phyloP scores from a whole-genome alignment of 2,797 vertebrate genomes.

The Tauraco hartlaubi region DNA sequence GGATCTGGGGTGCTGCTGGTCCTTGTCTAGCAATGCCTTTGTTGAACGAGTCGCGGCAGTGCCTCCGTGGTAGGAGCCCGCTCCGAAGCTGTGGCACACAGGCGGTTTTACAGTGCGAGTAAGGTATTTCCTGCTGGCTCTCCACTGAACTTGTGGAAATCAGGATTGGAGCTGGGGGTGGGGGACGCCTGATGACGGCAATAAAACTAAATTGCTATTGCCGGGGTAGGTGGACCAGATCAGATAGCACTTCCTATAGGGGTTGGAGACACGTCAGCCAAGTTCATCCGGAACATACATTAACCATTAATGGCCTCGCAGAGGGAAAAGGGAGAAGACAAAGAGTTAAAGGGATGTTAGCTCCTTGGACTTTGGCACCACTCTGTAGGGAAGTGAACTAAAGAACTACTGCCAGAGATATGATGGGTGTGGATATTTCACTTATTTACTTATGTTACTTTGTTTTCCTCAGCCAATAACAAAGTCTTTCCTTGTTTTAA shows the following conservation, averaged over 20 bases:
- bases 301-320: not conserved
- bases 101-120: not conserved
- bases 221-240: not conserved
- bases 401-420: constrained; percentile 34
- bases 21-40: not conserved
- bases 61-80: not conserved
- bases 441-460: constrained; percentile 42
- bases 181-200: not conserved
- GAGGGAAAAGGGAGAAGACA: not conserved
- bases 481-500: constrained; percentile 20
- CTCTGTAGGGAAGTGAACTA: constrained; percentile 13
- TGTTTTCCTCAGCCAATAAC: constrained; percentile 12
- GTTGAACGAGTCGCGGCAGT: rapidly evolving
- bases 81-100: not conserved
- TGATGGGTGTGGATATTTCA: constrained; percentile 33
- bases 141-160: not conserved
- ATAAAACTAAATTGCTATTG: constrained; percentile 30
- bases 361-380: constrained; percentile 12
- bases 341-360: constrained; percentile 35
- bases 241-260: not conserved
- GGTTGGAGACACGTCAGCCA: not conserved
- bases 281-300: not conserved
- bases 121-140: constrained; percentile 27
- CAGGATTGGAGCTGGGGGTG: not conserved
- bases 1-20: not conserved